A percentile compares a stretch with the other conserved stretches of the same genome.
Evolutionary conservation across 92 coral and sea anemone species (phyloP).

Genomic region (Desmophyllum pertusum): DNA sequence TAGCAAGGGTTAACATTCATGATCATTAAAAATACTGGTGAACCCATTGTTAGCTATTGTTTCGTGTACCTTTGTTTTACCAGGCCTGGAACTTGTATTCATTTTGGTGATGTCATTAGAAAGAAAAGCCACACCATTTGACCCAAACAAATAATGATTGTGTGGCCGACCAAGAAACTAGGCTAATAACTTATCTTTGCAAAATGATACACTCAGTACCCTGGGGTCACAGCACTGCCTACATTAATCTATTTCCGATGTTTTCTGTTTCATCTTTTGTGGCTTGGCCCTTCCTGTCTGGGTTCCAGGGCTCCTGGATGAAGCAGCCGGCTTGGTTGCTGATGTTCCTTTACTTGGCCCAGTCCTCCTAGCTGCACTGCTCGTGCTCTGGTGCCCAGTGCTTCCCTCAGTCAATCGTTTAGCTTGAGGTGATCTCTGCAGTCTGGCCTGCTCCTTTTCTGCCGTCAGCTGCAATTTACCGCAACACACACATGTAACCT

Average conservation of each 20-base stretch:
- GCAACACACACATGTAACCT: too few species aligned
- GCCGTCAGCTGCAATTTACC: conserved; percentile 60
- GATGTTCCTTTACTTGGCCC: conserved; percentile 36
- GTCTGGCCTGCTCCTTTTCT: conserved; percentile 53
- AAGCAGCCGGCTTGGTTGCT: conserved; percentile 37
- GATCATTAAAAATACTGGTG: too few species aligned
- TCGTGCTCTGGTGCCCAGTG: conserved; percentile 44
- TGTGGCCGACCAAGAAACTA: too few species aligned
- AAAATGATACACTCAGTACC: background rate
- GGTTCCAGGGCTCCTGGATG: conserved; percentile 7
- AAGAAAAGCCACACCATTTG: background rate
- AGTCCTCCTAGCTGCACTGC: conserved; percentile 35
- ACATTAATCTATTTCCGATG: background rate
- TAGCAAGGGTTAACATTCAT: too few species aligned
- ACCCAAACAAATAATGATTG: too few species aligned
- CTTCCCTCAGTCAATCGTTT: conserved; percentile 12
- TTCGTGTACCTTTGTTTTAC: too few species aligned
- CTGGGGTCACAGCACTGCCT: too few species aligned
- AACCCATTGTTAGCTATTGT: too few species aligned
- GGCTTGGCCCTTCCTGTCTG: conserved; percentile 13
- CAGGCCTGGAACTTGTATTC: too few species aligned
- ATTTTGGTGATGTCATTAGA: background rate
- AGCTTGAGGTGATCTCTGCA: conserved; percentile 35
- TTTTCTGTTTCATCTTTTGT: conserved; percentile 16
- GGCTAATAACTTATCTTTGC: too few species aligned